These are phyloP conservation scores for Cyprinodon diabolis DNA, from an alignment of 2,797 vertebrate species.

Conservation along the genomic window DNA sequence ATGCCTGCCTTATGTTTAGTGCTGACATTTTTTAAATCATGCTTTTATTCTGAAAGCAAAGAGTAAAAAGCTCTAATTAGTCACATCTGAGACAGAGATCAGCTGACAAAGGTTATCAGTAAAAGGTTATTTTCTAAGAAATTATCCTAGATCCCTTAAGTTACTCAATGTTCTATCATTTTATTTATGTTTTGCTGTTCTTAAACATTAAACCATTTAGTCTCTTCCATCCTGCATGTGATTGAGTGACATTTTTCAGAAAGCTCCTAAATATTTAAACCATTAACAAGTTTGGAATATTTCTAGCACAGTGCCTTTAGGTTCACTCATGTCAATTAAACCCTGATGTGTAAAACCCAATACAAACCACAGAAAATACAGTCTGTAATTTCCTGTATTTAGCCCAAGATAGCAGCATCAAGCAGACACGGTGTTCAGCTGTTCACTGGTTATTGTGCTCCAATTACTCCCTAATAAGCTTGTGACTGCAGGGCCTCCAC, in stretches of 20 bases:
- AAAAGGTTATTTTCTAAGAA: no score
- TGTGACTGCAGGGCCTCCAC: constrained; percentile 50
- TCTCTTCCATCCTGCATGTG: no score
- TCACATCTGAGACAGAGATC: not conserved
- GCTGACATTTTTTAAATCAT: no score
- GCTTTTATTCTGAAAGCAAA: not conserved
- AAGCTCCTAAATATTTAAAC: not conserved
- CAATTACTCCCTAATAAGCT: constrained; percentile 57
- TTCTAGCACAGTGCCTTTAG: not conserved
- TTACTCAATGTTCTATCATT: no score
- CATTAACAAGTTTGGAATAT: not conserved
- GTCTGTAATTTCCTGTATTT: not conserved
- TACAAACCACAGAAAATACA: not conserved
- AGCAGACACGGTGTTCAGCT: constrained; percentile 39
- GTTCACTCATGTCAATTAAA: not conserved
- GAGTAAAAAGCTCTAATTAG: not conserved
- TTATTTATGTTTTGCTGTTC: no score
- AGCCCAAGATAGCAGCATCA: constrained; percentile 16
- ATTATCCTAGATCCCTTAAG: no score
- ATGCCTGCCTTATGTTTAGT: not conserved
- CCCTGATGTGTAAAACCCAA: not conserved
- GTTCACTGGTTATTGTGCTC: constrained; percentile 56
- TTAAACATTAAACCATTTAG: no score
- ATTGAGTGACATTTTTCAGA: not conserved
- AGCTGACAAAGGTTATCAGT: not conserved